A percentile compares a stretch with the other conserved stretches of the same genome.
These are phyloP conservation scores for Argyresthia albistria DNA, from an alignment of 2,888 invertebrate genomes.

Conservation along the genomic window DNA sequence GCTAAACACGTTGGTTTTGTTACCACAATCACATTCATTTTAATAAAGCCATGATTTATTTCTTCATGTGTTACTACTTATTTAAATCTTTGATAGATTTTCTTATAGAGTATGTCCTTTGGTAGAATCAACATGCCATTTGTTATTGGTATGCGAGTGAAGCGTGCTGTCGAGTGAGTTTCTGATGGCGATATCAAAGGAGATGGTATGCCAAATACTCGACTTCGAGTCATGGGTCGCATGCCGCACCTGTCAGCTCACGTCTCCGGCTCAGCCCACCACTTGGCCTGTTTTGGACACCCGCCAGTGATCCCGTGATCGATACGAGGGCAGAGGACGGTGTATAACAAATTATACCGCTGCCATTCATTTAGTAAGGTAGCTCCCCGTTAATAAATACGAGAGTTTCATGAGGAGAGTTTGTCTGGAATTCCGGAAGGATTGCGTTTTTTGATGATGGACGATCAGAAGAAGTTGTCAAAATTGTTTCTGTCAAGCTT, in stretches of 20 bases:
- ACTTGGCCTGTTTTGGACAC: conserved; percentile 58
- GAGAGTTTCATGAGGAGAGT: too few species aligned
- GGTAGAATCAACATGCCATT: background rate
- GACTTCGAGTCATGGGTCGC: conserved; percentile 56
- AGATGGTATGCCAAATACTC: conserved; percentile 26
- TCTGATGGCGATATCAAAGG: conserved; percentile 29
- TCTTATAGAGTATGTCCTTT: too few species aligned
- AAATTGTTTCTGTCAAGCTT: too few species aligned
- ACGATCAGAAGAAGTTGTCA: too few species aligned
- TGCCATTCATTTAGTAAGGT: conserved; percentile 53
- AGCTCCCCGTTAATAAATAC: conserved; percentile 28
- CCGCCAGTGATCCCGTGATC: conserved; percentile 60
- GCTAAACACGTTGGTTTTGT: conserved; percentile 33
- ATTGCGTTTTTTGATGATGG: too few species aligned
- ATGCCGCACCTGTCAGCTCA: conserved; percentile 59
- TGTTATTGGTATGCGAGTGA: background rate
- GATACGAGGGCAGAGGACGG: conserved; percentile 61
- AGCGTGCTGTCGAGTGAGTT: background rate
- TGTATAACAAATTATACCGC: conserved; percentile 69
- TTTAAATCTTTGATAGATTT: too few species aligned
- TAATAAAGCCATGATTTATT: background rate
- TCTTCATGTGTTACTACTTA: too few species aligned
- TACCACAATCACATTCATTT: background rate
- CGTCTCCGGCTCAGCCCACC: conserved; percentile 60
- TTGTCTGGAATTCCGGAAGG: too few species aligned